phyloP scores from a whole-genome alignment of 1,140 invertebrate species.

The Euborellia annulipes region DNA sequence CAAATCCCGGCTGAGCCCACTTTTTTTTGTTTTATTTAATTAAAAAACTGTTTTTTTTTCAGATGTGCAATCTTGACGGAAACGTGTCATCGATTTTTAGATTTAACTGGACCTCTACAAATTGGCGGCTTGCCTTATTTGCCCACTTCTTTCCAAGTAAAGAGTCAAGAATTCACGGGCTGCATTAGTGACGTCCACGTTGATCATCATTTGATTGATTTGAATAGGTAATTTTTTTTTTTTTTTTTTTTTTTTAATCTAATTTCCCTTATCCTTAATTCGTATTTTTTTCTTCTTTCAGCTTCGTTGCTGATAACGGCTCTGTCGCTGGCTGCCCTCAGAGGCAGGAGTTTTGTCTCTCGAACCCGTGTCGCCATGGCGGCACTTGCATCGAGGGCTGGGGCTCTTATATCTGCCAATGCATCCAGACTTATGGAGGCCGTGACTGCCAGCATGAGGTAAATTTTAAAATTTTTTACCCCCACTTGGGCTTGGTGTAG shows the following conservation, averaged over 20 bases:
- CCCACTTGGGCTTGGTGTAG: no score
- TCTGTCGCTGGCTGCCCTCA: conserved; percentile 75
- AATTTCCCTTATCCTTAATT: conserved; percentile 3
- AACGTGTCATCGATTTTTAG: conserved; percentile 86
- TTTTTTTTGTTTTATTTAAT: no score
- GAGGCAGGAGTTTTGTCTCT: conserved; percentile 64
- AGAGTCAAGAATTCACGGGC: conserved; percentile 72
- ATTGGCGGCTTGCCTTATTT: conserved; percentile 81
- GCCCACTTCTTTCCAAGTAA: conserved; percentile 63
- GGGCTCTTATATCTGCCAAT: conserved; percentile 75
- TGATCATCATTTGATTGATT: conserved; percentile 74
- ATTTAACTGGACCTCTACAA: conserved; percentile 88
- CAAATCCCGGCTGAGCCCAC: no score
- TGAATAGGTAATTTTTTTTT: conserved; percentile 46
- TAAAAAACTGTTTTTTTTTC: conserved; percentile 15
- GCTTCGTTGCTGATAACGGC: conserved; percentile 79
- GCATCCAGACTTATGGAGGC: conserved; percentile 68
- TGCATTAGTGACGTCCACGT: conserved; percentile 84
- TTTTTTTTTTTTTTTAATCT: neutral
- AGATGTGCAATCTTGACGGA: conserved; percentile 74
- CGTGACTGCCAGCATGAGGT: conserved; percentile 52
- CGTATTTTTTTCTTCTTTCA: conserved; percentile 19
- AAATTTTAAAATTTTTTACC: no score
- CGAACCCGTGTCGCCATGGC: conserved; percentile 70
- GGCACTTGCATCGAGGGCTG: conserved; percentile 76